Conservation (phyloP, 1,140 invertebrate genomes). For the Ridgeia piscesae region DNA sequence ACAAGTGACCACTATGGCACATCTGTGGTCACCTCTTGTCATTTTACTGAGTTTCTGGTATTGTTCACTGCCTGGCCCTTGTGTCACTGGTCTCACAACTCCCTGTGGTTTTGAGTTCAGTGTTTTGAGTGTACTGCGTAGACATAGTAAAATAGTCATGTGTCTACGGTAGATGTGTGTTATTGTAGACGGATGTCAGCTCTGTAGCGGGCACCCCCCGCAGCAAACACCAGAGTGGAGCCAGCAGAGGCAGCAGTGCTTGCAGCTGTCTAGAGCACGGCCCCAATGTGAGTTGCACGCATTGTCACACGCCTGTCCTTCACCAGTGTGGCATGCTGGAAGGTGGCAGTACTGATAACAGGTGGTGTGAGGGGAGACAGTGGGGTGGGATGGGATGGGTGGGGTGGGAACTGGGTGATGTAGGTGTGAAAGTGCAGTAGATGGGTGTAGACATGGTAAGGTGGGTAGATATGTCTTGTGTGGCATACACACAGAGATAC, state of each 20-base stretch:
- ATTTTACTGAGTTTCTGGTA: no score
- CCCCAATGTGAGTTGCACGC: not conserved
- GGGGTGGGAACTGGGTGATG: no score
- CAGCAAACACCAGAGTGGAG: not conserved
- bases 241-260: not conserved
- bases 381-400: no score
- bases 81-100: no score
- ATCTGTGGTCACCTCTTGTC: not conserved
- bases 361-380: no score
- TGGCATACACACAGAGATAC: not conserved
- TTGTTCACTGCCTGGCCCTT: no score
- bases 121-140: no score
- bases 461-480: no score
- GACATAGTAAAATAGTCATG: no score
- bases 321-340: not conserved
- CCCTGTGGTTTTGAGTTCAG: no score
- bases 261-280: not conserved
- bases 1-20: not conserved
- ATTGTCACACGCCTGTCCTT: not conserved
- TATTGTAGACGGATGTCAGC: not conserved
- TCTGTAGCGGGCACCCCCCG: not conserved
- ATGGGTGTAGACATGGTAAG: no score
- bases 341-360: not conserved
- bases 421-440: no score
- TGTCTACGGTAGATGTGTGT: not conserved